Evolutionary conservation across 2,888 invertebrate genomes (phyloP).

Genomic region (Sarcophaga carnaria): DNA sequence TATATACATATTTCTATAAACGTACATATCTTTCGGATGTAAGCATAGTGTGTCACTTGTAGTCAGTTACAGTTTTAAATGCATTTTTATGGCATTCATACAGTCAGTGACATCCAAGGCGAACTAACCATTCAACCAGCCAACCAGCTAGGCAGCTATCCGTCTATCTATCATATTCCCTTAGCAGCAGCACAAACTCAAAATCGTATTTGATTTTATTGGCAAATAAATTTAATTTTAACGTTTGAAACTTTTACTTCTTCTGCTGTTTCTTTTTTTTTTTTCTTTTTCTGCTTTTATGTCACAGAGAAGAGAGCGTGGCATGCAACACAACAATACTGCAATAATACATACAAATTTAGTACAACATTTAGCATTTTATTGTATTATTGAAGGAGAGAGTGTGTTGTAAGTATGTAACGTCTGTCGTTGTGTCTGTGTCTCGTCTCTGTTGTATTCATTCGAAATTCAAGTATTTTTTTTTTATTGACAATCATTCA

Average conservation of each 20-base stretch:
- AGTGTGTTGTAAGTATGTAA: neutral
- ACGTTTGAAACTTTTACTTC: conserved; percentile 59
- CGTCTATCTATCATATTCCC: conserved; percentile 49
- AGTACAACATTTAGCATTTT: neutral
- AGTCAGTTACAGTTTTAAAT: neutral
- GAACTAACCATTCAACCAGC: neutral
- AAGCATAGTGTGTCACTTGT: neutral
- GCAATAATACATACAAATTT: neutral
- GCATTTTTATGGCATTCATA: neutral
- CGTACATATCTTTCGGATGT: neutral
- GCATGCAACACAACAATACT: conserved; percentile 15
- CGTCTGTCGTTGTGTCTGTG: neutral
- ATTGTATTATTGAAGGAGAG: too few species aligned
- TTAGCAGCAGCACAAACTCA: conserved; percentile 47
- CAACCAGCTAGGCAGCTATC: neutral
- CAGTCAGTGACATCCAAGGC: too few species aligned
- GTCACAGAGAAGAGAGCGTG: neutral
- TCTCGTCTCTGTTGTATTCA: conserved; percentile 32
- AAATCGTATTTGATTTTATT: conserved; percentile 65
- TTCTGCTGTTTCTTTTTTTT: conserved; percentile 18
- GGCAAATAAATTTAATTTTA: conserved; percentile 68
- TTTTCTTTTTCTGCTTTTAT: conserved; percentile 35
- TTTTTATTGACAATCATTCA: conserved; percentile 51
- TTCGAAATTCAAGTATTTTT: conserved; percentile 43
- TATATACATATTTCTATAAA: too few species aligned